Evolutionary conservation across 1,140 invertebrate species (phyloP), one percentile per base, ranked within the genome.

Genomic region (Steinernema khuongi): DNA sequence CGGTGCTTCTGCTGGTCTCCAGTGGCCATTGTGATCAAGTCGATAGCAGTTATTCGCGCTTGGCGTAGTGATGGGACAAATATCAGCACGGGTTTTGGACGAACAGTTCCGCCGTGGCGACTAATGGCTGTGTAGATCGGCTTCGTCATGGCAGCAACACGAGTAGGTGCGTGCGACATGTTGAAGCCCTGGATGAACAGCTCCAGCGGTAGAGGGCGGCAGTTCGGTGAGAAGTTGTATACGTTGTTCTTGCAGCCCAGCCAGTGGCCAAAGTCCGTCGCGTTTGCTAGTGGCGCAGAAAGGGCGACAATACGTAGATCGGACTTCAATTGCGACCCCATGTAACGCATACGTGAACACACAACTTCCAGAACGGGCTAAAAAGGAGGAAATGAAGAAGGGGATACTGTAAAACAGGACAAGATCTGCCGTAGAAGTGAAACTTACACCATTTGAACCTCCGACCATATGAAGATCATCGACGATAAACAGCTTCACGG

Each of bases 191-290:
- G 87, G 67, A 99, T 94, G 82, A 97, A 94, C 29, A 99, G 87
- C 86, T 99, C 95, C 2, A 99, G 86, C 0, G 94, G 94, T 31
- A 98, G 88, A 7, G 96, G 96, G 22, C 96, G 88, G 7, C 98
- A 95, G 84, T 93, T 96, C 0, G 96, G 96, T 86, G 97, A 94
- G 86, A 99, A 99, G 88, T 99, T 99, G 86, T 98, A 99, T 0
- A 94, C 94, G 76, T 93, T 93, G 1, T 93, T 90, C 77, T 91
- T 91, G 81, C 94, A 96, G 19, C 95, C 96, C 0, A 99, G 87
- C 97, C 97, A 99, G 83, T 96, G 92, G 0, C 94, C 91, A 14
- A 97, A 90, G 87, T 99, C 97, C 77, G 92, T 90, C 0, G 96
- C 94, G 89, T 98, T 96, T 2, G 93, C 93, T 30, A 99, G 87